Evolutionary conservation across 1,140 invertebrate genomes (phyloP).

Genomic region (Hylyphantes graminicola): DNA sequence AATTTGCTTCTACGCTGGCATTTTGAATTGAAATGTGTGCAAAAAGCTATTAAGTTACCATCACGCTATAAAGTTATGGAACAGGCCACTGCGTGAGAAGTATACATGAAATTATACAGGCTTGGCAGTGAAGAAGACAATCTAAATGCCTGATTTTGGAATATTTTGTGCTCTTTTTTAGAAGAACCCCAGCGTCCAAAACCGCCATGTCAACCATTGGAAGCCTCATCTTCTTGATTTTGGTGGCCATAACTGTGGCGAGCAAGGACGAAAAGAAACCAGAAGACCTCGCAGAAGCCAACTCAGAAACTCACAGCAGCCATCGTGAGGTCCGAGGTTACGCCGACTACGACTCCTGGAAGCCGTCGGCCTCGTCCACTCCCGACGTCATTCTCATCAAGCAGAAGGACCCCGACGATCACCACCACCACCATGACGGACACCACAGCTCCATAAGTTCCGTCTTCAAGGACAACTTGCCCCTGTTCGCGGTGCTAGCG

Average conservation of each 20-base stretch:
- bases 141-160: slow-evolving; percentile 19
- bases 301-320: not conserved
- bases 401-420: slow-evolving; percentile 39
- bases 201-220: not conserved
- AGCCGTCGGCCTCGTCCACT: slow-evolving; percentile 33
- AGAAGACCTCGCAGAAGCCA: not conserved
- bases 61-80: too few relatives aligned
- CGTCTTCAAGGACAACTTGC: slow-evolving; percentile 44
- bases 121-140: too few relatives aligned
- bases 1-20: too few relatives aligned
- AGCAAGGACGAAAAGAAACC: not conserved
- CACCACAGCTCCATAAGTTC: slow-evolving; percentile 5
- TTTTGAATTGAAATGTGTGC: too few relatives aligned
- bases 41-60: too few relatives aligned
- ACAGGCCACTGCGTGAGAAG: too few relatives aligned
- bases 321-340: slow-evolving; percentile 29
- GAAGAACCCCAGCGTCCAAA: slow-evolving; percentile 26
- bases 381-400: slow-evolving; percentile 56
- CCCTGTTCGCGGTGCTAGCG: slow-evolving; percentile 44
- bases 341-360: slow-evolving; percentile 46
- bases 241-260: slow-evolving; percentile 1
- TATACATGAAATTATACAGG: too few relatives aligned
- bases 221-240: slow-evolving; percentile 18
- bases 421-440: not conserved
- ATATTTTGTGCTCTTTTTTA: slow-evolving; percentile 58